Conservation (phyloP, 2,797 vertebrate genomes). For the Heliangelus exortis region DNA sequence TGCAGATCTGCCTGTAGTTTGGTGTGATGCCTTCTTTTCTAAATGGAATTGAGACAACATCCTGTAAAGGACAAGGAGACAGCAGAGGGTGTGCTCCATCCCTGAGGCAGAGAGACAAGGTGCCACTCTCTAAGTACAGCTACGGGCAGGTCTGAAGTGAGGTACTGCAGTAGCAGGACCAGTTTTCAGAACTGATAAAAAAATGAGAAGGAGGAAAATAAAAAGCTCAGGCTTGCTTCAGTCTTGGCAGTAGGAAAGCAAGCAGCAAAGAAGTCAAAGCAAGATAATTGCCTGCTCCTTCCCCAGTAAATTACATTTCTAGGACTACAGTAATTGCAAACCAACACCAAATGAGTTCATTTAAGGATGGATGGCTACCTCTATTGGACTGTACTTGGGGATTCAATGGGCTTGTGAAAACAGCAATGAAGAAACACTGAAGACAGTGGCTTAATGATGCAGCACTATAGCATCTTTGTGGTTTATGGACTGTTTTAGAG, state of each 20-base stretch:
- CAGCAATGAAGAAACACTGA: background rate
- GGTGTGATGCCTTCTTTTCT: background rate
- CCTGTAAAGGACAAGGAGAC: conserved; percentile 34
- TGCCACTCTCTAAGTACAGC: conserved; percentile 25
- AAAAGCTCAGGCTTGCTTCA: background rate
- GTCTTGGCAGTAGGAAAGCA: background rate
- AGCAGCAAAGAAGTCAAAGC: background rate
- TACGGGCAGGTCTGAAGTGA: conserved; percentile 32
- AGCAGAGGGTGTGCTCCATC: conserved; percentile 56
- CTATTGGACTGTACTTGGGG: background rate
- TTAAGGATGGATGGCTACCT: background rate
- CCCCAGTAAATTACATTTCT: background rate
- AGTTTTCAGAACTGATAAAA: background rate
- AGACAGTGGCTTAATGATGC: background rate
- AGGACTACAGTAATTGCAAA: background rate
- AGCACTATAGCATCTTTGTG: background rate
- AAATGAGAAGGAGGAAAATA: background rate
- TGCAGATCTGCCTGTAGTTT: background rate
- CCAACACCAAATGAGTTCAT: background rate
- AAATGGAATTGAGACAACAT: conserved; percentile 28
- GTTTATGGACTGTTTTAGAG: background rate
- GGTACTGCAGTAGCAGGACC: background rate
- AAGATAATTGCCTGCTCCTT: background rate
- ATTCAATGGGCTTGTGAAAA: background rate
- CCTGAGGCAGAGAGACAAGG: conserved; percentile 44